Percentiles rank a stretch among this genome's conserved stretches.
These are phyloP conservation scores for Arothron firmamentum DNA, from an alignment of 2,113 vertebrate genomes.

Conservation along the genomic window DNA sequence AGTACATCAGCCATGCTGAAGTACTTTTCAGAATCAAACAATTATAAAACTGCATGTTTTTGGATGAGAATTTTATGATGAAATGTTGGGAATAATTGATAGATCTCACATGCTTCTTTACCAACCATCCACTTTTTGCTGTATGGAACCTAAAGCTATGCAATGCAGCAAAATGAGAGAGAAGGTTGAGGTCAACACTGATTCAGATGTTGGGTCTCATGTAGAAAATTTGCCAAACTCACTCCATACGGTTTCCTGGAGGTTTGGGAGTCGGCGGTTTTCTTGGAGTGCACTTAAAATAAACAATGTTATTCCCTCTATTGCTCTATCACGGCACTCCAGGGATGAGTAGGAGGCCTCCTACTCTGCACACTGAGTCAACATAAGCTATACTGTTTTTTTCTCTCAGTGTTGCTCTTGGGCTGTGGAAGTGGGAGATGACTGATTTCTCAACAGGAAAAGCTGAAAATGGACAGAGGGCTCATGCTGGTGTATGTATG, in stretches of 20 bases:
- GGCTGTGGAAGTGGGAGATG: conserved; percentile 26
- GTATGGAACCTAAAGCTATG: too few relatives aligned
- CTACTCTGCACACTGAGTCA: conserved; percentile 27
- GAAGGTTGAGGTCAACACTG: background rate
- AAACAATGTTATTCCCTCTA: conserved; percentile 10
- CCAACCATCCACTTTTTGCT: too few relatives aligned
- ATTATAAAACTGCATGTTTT: too few relatives aligned
- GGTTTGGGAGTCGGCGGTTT: background rate
- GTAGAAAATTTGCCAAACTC: background rate
- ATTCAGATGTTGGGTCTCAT: conserved; percentile 5
- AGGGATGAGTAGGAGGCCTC: conserved; percentile 47
- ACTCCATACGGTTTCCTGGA: conserved; percentile 23
- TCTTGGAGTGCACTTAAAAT: conserved; percentile 20
- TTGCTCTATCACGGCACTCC: conserved; percentile 33
- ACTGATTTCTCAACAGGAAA: background rate
- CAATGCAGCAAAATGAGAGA: too few relatives aligned
- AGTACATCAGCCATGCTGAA: too few relatives aligned
- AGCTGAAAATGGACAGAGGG: background rate
- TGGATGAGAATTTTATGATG: too few relatives aligned
- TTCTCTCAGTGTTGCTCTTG: too few relatives aligned
- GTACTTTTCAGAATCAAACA: too few relatives aligned
- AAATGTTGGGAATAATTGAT: too few relatives aligned
- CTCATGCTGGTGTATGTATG: background rate
- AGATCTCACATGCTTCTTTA: too few relatives aligned
- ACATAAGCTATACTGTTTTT: conserved; percentile 5